phyloP scores from a whole-genome alignment of 2,888 invertebrate genomes.

The Eretmocerus hayati region DNA sequence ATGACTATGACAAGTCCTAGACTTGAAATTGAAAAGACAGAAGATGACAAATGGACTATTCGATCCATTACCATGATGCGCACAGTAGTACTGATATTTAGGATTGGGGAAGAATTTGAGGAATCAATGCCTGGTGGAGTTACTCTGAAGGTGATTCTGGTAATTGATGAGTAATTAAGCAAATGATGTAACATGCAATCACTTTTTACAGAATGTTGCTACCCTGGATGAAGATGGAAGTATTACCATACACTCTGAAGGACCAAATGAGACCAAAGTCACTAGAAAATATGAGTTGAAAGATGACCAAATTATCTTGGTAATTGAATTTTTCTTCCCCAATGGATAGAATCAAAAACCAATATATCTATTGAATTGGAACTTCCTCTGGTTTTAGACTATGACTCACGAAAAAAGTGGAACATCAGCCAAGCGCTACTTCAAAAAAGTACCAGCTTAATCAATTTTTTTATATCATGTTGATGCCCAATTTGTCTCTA shows the following conservation, averaged over 20 bases:
- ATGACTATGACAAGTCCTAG: conserved; percentile 56
- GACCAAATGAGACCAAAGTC: conserved; percentile 42
- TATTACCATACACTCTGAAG: conserved; percentile 44
- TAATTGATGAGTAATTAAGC: not conserved
- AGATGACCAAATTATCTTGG: conserved; percentile 40
- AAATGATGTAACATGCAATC: not conserved
- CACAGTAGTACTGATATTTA: conserved; percentile 52
- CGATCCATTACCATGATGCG: conserved; percentile 54
- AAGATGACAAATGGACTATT: conserved; percentile 55
- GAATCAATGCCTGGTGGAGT: conserved; percentile 58
- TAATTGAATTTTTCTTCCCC: conserved; percentile 24
- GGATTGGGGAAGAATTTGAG: conserved; percentile 57
- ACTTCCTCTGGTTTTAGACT: conserved; percentile 49
- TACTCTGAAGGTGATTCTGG: conserved; percentile 42
- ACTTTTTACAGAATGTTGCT: conserved; percentile 51
- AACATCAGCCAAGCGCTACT: conserved; percentile 53
- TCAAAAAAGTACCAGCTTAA: conserved; percentile 49
- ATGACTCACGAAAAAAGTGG: conserved; percentile 51
- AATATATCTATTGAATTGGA: too few relatives aligned
- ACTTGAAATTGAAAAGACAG: conserved; percentile 52
- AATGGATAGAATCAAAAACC: too few relatives aligned
- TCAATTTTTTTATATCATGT: conserved; percentile 2
- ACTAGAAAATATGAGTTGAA: conserved; percentile 46
- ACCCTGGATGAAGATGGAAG: conserved; percentile 49
- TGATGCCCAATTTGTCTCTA: too few relatives aligned